These are phyloP conservation scores for Cheilosia urbana DNA, from an alignment of 2,888 invertebrate species.

Conservation along the genomic window DNA sequence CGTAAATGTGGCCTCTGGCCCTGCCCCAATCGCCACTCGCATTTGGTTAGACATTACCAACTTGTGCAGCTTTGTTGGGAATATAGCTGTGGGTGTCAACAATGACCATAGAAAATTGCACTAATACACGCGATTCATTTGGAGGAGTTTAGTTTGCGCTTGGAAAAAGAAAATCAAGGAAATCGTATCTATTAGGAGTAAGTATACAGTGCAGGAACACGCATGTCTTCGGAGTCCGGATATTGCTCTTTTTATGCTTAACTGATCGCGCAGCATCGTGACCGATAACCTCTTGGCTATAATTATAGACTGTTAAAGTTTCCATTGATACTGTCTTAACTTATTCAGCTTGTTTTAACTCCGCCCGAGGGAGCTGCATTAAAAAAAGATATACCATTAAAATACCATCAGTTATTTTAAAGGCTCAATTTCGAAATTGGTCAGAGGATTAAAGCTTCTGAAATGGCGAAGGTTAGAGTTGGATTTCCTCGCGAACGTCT, in stretches of 20 bases:
- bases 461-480: no score
- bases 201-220: background rate
- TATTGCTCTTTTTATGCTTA: conserved; percentile 1
- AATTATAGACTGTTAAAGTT: background rate
- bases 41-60: background rate
- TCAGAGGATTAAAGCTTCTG: no score
- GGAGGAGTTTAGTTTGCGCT: conserved; percentile 11
- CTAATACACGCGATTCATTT: conserved; percentile 51
- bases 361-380: no score
- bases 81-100: conserved; percentile 60
- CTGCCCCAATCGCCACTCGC: conserved; percentile 32
- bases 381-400: no score
- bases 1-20: conserved; percentile 60
- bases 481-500: no score
- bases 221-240: background rate
- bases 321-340: no score
- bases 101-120: conserved; percentile 55
- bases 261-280: conserved; percentile 19
- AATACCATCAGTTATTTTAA: no score
- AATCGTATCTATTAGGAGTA: conserved; percentile 9
- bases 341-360: no score
- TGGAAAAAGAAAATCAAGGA: conserved; percentile 10
- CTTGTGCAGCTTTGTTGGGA: conserved; percentile 29
- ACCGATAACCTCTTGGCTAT: conserved; percentile 4
- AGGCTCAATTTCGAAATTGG: no score